Evolutionary conservation across 2,113 vertebrate genomes (phyloP), one percentile per base, ranked within the genome.

Genomic region (Saccopteryx leptura): DNA sequence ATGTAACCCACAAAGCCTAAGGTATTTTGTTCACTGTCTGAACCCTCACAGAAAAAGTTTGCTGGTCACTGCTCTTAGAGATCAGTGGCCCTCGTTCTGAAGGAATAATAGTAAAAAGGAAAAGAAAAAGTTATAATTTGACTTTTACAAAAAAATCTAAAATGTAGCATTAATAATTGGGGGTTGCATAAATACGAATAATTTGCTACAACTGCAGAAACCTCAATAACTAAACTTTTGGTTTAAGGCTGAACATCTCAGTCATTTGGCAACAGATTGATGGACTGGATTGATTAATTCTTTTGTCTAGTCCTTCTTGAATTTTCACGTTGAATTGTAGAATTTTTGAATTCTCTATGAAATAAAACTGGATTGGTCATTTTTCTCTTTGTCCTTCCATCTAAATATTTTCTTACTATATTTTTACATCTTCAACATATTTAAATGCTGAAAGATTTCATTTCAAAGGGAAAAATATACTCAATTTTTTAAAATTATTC

Each of bases 301-400:
- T 33, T 13, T 81, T 78, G 21, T 90, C 12, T 83, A 13, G 66
- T 84, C 19, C 72, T 83, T 88, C 63, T 83, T 76, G 63, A 86
- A 68, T 92, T 85, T 94, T 90, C 54, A 60, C 61, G 50, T 28
- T 91, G 23, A 93, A 78, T 93, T 94, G 92, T 87, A 89, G 33
- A 88, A 80, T 71, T n/a, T 89, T 85, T 90, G 46, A 79, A 90
- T 89, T 96, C 8, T 79, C 21, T 52, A 5, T 76, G 24, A 93
- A 90, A 86, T 94, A 88, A 79, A 90, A 85, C 15, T 88, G 14
- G 24, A 69, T 71, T 86, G 18, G 9, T 88, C 11, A 66, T 68
- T 68, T 79, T 82, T 10, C 91, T 10, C 60, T 95, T 82, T 84
- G 10, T 83, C 5, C 9, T 91, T 91, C 91, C 81, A 71, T 39